A percentile compares a stretch with the other conserved stretches of the same genome.
phyloP scores from a whole-genome alignment of 2,888 invertebrate genomes.

The Drosophila basisetae region DNA sequence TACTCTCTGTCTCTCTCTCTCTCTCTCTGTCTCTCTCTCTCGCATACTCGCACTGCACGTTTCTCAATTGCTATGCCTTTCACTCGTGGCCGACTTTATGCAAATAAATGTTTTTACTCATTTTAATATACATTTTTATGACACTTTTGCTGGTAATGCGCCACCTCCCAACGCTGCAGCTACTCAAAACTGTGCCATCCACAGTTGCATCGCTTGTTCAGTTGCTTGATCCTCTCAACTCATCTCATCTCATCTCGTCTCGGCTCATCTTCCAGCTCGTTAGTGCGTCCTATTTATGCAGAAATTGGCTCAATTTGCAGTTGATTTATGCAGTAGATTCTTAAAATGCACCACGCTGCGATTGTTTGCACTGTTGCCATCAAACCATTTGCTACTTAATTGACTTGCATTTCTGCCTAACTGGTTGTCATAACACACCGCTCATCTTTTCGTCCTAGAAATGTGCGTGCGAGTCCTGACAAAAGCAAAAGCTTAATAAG shows the following conservation, averaged over 20 bases:
- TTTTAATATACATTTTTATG: conserved; percentile 81
- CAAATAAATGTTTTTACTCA: conserved; percentile 81
- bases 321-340: conserved; percentile 78
- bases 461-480: conserved; percentile 15
- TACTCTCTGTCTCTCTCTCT: neutral
- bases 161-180: conserved; percentile 51
- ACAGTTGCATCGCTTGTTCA: conserved; percentile 13
- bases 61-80: conserved; percentile 63
- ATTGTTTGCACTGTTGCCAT: conserved; percentile 74
- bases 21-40: neutral
- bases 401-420: conserved; percentile 74
- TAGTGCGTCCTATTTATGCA: conserved; percentile 74
- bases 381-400: conserved; percentile 81
- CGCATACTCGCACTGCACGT: conserved; percentile 1
- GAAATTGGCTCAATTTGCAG: conserved; percentile 81
- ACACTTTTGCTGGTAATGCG: conserved; percentile 74
- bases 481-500: neutral
- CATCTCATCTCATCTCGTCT: conserved; percentile 13
- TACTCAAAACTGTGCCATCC: conserved; percentile 24
- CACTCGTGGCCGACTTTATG: conserved; percentile 70
- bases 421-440: conserved; percentile 46
- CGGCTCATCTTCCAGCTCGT: conserved; percentile 56
- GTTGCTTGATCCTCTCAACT: conserved; percentile 12
- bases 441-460: neutral
- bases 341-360: conserved; percentile 65